A percentile compares a stretch with the other conserved stretches of the same genome.
Evolutionary conservation across 2,113 vertebrate species (phyloP).

Genomic region (Cromileptes altivelis): DNA sequence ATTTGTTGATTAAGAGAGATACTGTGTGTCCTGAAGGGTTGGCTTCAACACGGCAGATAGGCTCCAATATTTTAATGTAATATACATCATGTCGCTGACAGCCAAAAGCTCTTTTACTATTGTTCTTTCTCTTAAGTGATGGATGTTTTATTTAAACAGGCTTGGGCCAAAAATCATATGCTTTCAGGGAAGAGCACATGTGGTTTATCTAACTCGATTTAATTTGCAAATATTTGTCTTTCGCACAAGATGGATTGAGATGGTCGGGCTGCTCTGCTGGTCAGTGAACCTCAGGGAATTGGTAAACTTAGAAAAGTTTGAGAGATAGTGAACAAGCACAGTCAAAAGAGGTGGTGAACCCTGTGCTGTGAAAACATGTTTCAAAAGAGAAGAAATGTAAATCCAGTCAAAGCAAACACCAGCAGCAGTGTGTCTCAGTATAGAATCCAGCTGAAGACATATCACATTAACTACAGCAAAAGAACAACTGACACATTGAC

Average conservation of each 20-base stretch:
- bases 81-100: neutral
- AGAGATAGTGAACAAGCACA: neutral
- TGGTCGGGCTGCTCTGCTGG: constrained; percentile 8
- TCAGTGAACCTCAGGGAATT: constrained; percentile 34
- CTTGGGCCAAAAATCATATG: neutral
- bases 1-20: constrained; percentile 11
- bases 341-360: neutral
- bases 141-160: neutral
- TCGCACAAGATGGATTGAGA: neutral
- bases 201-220: constrained; percentile 1
- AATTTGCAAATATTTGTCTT: constrained; percentile 43
- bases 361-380: neutral
- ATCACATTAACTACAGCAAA: neutral
- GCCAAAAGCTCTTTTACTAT: neutral
- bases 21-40: neutral
- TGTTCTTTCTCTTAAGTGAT: neutral
- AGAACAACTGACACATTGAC: neutral
- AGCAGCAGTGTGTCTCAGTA: neutral
- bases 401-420: neutral
- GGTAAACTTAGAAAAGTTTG: neutral
- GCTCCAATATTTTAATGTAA: neutral
- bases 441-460: neutral
- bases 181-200: neutral
- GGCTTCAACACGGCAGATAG: neutral
- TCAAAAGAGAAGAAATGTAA: neutral